Evolutionary conservation across 2,888 invertebrate species (phyloP).

Genomic region (Liopterus haemorrhoidalis): DNA sequence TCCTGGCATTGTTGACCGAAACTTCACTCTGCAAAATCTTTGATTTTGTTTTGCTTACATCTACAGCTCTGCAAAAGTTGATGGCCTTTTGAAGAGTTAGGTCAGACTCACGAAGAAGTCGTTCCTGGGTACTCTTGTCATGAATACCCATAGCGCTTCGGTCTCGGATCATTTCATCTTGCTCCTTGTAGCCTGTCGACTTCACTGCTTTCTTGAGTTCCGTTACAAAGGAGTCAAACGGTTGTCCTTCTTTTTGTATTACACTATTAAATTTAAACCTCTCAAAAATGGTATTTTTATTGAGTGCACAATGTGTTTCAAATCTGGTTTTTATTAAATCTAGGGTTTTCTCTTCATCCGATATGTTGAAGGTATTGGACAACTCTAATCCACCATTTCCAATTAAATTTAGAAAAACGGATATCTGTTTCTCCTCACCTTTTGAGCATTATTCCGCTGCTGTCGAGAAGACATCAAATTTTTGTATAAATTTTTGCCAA

Average conservation of each 20-base stretch:
- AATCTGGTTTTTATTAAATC: constrained; percentile 17
- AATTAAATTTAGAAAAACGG: constrained; percentile 26
- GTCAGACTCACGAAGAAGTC: constrained; percentile 28
- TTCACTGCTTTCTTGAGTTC: constrained; percentile 33
- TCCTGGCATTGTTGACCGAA: constrained; percentile 7
- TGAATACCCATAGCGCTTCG: constrained; percentile 32
- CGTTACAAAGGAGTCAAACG: constrained; percentile 34
- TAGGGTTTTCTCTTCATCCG: constrained; percentile 8
- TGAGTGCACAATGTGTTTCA: constrained; percentile 25
- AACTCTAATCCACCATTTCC: constrained; percentile 28
- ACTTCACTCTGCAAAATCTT: constrained; percentile 26
- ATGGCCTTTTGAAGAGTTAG: constrained; percentile 29
- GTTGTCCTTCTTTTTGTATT: constrained; percentile 32
- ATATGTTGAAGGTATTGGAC: constrained; percentile 20
- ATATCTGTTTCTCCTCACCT: constrained; percentile 21
- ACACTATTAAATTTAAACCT: constrained; percentile 32
- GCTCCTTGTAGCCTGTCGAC: constrained; percentile 31
- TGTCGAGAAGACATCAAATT: constrained; percentile 23
- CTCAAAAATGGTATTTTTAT: constrained; percentile 30
- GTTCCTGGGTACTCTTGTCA: constrained; percentile 29
- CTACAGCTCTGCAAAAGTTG: constrained; percentile 28
- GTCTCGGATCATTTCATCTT: constrained; percentile 33
- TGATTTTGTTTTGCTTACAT: constrained; percentile 28
- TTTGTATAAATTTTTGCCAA: constrained; percentile 24
- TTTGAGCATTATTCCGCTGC: constrained; percentile 19